Base-by-base conservation (phyloP, 2,888 invertebrate genomes). In the Rosalia funebris region DNA sequence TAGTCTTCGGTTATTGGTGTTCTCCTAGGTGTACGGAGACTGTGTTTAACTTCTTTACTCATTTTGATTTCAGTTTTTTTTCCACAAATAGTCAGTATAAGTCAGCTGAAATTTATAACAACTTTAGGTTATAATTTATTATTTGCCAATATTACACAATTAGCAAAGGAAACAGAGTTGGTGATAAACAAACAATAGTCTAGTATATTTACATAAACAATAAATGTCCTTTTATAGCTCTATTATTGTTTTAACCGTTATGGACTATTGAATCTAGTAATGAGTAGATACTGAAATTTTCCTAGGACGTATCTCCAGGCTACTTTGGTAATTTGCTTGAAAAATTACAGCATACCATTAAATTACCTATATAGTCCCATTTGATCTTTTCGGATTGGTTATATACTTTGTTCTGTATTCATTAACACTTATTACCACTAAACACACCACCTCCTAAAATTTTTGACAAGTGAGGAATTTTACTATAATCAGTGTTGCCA, bases 1-100 rank as follows among this genome's bases (percentile, higher is more conserved):
- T 95, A 98, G 83, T 97, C 96, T 64, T 94, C 91, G 46, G 90
- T 90, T 70, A 97, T 91, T 42, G 91, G 90, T 52, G 90, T 89
- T 72, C 88, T 87, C 86, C 95, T 96, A 36, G 91, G 88, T 36
- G 80, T 72, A 19, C 81, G 75, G n/a, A 67, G 57, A 53, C 76
- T 77, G 59, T 76, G 74, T 72, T 75, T 79, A 16, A 62, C 48
- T 15, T 69, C 67, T 45, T 59, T 69, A 62, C 57, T 71, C 71
- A 71, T 71, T 48, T 61, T 47, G 17, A n/a, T 34, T 1, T 20
- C 44, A 20, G 31, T 44, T 34, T 15, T 42, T 10, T 39, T 53
- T 39, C 20, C 17, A 20, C 25, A 41, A 25, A 50, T 12, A 11
- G 11, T 12, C 31, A 50, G 25, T 25, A 15, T 50, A 25, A 50